A percentile compares a stretch with the other conserved stretches of the same genome.
These are phyloP conservation scores for Galerucella pusilla DNA, from an alignment of 2,888 invertebrate genomes.

Conservation along the genomic window DNA sequence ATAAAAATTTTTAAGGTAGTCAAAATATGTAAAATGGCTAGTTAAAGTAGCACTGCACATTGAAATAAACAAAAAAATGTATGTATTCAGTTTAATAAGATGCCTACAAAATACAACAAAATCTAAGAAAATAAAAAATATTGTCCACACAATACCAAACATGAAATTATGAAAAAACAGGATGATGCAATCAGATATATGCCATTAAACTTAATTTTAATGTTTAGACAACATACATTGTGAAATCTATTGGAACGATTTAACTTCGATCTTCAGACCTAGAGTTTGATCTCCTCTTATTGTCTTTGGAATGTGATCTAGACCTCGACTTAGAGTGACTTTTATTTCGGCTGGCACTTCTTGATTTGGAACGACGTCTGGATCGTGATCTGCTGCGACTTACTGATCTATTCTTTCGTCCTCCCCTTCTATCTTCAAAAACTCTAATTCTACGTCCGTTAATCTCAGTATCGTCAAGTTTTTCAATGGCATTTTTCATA, in stretches of 20 bases:
- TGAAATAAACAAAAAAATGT: constrained; percentile 17
- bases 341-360: constrained; percentile 39
- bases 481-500: constrained; percentile 94
- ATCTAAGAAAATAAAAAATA: constrained; percentile 24
- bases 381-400: constrained; percentile 48
- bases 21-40: constrained; percentile 7
- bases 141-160: constrained; percentile 30
- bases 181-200: constrained; percentile 29
- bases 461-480: constrained; percentile 92
- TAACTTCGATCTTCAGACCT: constrained; percentile 39
- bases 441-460: constrained; percentile 92
- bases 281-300: constrained; percentile 46
- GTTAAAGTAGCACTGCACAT: neutral
- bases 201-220: constrained; percentile 33
- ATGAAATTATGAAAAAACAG: constrained; percentile 21
- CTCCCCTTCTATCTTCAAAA: constrained; percentile 79
- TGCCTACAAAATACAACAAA: constrained; percentile 28
- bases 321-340: constrained; percentile 43
- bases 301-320: constrained; percentile 50
- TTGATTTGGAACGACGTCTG: constrained; percentile 42
- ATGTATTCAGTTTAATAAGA: constrained; percentile 20
- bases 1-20: neutral
- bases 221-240: constrained; percentile 35
- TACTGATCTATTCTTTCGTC: constrained; percentile 50
- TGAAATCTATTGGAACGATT: constrained; percentile 22